Evolutionary conservation across 2,888 invertebrate genomes (phyloP).

Genomic region (Drosophila eohydei): DNA sequence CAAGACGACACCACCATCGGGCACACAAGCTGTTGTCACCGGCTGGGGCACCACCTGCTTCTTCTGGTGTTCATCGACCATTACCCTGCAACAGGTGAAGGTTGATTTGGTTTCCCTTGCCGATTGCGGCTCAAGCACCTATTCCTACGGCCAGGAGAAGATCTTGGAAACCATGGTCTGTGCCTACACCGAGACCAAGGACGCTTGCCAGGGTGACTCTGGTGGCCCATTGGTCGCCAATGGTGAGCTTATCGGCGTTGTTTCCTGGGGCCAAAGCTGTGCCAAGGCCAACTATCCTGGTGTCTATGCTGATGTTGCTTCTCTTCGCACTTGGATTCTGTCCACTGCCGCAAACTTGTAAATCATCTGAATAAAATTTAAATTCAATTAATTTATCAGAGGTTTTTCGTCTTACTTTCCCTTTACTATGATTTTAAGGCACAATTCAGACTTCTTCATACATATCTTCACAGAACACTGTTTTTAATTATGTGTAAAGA

Average conservation of each 20-base stretch:
- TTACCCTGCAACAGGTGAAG: conserved; percentile 51
- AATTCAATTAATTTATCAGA: neutral
- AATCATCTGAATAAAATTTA: conserved; percentile 22
- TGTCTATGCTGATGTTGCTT: conserved; percentile 80
- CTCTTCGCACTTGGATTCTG: conserved; percentile 65
- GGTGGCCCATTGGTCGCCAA: conserved; percentile 83
- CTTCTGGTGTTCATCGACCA: conserved; percentile 48
- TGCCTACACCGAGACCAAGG: conserved; percentile 74
- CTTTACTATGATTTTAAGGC: too few relatives aligned
- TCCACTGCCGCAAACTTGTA: conserved; percentile 45
- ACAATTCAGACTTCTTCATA: too few relatives aligned
- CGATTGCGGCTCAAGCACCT: conserved; percentile 42
- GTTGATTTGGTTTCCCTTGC: conserved; percentile 55
- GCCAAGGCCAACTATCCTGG: conserved; percentile 80
- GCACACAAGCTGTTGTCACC: conserved; percentile 77
- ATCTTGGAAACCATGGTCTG: conserved; percentile 82
- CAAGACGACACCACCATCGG: conserved; percentile 60
- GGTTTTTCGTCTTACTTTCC: neutral
- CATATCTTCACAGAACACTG: neutral
- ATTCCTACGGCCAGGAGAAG: conserved; percentile 53
- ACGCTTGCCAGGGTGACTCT: conserved; percentile 84
- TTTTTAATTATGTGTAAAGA: neutral
- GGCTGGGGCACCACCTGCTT: conserved; percentile 83
- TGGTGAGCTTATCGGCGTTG: conserved; percentile 78
- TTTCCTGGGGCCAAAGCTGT: conserved; percentile 84